These are phyloP conservation scores for Elymnias hypermnestra DNA, from an alignment of 1,140 invertebrate genomes.

Conservation along the genomic window DNA sequence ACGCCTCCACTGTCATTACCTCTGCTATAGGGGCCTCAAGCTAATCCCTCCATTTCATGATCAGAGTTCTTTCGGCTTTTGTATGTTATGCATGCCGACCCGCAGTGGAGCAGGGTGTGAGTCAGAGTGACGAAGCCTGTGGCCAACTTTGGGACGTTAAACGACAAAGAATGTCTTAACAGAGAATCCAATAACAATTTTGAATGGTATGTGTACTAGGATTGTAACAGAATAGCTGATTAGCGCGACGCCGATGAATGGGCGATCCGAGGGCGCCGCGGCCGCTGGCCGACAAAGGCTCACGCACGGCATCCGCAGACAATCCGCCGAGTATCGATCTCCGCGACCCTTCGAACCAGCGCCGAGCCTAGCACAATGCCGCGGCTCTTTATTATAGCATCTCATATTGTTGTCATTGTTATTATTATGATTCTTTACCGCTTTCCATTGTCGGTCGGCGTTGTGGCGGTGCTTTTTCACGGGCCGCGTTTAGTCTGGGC, in stretches of 20 bases:
- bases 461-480: conserved; percentile 74
- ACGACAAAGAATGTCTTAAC: no score
- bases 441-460: conserved; percentile 73
- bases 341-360: conserved; percentile 67
- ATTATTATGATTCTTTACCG: conserved; percentile 76
- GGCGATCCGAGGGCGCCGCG: conserved; percentile 39
- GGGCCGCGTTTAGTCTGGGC: conserved; percentile 71
- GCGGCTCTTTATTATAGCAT: conserved; percentile 74
- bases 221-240: conserved; percentile 41
- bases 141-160: no score
- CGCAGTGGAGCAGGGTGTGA: no score
- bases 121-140: no score
- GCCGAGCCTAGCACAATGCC: conserved; percentile 67
- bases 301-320: conserved; percentile 63
- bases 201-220: conserved; percentile 12
- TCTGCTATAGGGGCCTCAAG: no score
- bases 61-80: no score
- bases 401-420: conserved; percentile 76
- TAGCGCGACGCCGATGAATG: conserved; percentile 50
- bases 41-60: no score
- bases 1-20: no score
- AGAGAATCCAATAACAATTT: no score
- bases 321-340: conserved; percentile 70
- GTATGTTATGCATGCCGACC: no score
- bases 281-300: conserved; percentile 42